Evolutionary conservation across 2,888 invertebrate genomes (phyloP), one percentile per base, ranked within the genome.

Genomic region (Antitype chi): DNA sequence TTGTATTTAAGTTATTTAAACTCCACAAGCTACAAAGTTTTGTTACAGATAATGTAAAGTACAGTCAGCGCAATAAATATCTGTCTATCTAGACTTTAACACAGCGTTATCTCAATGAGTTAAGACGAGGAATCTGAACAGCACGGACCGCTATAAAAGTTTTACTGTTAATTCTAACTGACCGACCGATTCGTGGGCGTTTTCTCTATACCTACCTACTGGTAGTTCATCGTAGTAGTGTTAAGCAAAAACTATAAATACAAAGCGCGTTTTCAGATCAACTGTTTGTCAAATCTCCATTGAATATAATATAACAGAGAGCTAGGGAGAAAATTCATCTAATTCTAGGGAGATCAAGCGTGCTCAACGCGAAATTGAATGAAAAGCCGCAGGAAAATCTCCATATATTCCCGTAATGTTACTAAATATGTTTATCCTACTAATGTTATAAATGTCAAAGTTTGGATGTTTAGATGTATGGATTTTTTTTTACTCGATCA

Each of bases 141-240:
- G 7, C 64, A 55, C 70, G 53, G 2, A 25, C 38, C 25, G 59
- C 28, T 49, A 63, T 74, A 74, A 78, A 78, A 81, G 15, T 63
- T 70, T 78, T 55, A 73, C 17, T 53, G 47, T 57, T 47, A 17
- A 70, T 63, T 57, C 28, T 25, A n/a, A 43, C 47, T 55, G 28
- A 28, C 32, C 28, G 7, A 43, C 43, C n/a, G 47, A 11, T 52
- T 47, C 47, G 25, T 8, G 9, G 25, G 8, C 3, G 3, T 32
- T 67, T 43, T n/a, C 68, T 25, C 32, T 13, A 1, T 52, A 23
- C 20, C 47, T 13, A 13, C 2, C 47, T 13, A 13, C 2, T 11
- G 28, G 17, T n/a, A 70, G 11, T 2, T 28, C 28, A 17, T 11
- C 47, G 4, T 28, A 17, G 5, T 25, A 38, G 25, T 13, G 20